Evolutionary conservation across 2,797 vertebrate species (phyloP).

Genomic region (Sebastes hopkinsi): DNA sequence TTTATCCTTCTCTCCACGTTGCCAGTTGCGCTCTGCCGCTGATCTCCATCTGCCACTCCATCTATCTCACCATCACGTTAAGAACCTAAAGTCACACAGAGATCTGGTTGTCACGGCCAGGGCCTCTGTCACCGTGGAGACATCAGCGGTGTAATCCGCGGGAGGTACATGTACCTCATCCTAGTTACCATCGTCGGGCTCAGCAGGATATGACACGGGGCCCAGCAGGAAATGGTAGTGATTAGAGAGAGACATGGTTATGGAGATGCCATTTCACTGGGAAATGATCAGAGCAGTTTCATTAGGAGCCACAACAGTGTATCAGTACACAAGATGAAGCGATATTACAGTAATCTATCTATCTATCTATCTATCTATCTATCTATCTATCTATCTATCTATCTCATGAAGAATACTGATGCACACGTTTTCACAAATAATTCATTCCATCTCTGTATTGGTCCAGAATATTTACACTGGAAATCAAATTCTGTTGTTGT

Average conservation of each 20-base stretch:
- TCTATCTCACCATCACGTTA: constrained; percentile 34
- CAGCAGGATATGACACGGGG: constrained; percentile 69
- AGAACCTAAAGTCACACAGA: constrained; percentile 52
- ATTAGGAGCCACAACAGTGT: constrained; percentile 26
- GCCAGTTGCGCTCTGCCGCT: background rate
- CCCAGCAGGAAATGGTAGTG: constrained; percentile 71
- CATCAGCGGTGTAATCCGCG: constrained; percentile 61
- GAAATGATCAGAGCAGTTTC: constrained; percentile 63
- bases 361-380: background rate
- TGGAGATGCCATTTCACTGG: constrained; percentile 62
- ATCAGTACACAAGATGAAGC: background rate
- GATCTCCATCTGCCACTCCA: constrained; percentile 44
- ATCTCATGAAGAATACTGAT: constrained; percentile 20
- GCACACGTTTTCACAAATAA: constrained; percentile 68
- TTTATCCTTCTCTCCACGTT: constrained; percentile 4
- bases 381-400: constrained; percentile 7
- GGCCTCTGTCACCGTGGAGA: constrained; percentile 70
- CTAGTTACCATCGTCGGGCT: constrained; percentile 66
- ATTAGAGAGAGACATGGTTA: constrained; percentile 64
- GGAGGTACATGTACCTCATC: constrained; percentile 71
- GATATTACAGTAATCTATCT: background rate
- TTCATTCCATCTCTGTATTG: constrained; percentile 67
- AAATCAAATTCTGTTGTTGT: constrained; percentile 81
- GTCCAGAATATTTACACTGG: constrained; percentile 75
- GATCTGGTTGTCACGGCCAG: constrained; percentile 62